These are phyloP conservation scores for Blastobasis adustella DNA, from an alignment of 2,888 invertebrate genomes.

Conservation along the genomic window DNA sequence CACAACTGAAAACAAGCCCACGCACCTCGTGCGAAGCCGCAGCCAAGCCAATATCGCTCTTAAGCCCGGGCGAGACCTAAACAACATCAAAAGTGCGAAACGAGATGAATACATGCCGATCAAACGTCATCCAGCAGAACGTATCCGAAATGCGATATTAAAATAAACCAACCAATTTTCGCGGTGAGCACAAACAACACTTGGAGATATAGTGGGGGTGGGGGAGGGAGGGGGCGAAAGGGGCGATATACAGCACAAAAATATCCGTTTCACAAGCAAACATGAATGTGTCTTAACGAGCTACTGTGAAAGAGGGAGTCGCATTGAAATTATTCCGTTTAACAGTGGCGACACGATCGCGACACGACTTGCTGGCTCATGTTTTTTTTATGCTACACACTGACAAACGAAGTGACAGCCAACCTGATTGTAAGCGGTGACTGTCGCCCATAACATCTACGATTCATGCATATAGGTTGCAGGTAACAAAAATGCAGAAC, in stretches of 20 bases:
- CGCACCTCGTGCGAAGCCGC: too few relatives aligned
- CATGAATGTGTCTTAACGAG: constrained; percentile 69
- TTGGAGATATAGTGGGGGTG: neutral
- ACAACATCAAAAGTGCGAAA: too few relatives aligned
- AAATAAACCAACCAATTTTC: neutral
- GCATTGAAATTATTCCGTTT: constrained; percentile 21
- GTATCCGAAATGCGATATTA: constrained; percentile 1
- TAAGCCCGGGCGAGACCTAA: too few relatives aligned
- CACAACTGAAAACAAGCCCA: too few relatives aligned
- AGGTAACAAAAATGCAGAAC: too few relatives aligned
- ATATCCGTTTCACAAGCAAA: constrained; percentile 55
- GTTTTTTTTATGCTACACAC: neutral
- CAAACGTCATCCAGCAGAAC: neutral
- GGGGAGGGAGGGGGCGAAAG: constrained; percentile 2
- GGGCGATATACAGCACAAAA: constrained; percentile 32
- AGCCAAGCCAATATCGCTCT: too few relatives aligned
- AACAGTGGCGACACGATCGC: constrained; percentile 7
- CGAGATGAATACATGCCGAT: neutral
- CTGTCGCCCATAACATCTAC: too few relatives aligned
- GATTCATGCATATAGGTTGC: too few relatives aligned
- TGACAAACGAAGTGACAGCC: too few relatives aligned
- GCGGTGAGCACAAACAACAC: neutral
- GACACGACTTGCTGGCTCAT: constrained; percentile 25
- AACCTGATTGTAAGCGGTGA: too few relatives aligned
- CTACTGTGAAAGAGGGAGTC: constrained; percentile 49